Base-by-base conservation (phyloP, 2,797 vertebrate genomes). In the Rhinella marina region DNA sequence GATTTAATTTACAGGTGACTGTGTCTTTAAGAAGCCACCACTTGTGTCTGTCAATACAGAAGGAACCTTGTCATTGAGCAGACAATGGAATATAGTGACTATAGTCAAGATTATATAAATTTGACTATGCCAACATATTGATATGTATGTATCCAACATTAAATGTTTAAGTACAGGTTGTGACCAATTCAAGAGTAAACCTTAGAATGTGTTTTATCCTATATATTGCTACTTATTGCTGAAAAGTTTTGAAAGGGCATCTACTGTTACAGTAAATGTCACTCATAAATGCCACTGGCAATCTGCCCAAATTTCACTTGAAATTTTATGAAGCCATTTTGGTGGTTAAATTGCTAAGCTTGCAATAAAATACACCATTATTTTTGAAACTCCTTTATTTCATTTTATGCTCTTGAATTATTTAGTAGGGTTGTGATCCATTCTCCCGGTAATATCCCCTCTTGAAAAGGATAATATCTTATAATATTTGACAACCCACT, bases 321-420 rank as follows among this genome's bases (percentile, higher is more conserved):
- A 68, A 86, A 89, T 89, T 84, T 89, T 86, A 86, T 89, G 64
- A 84, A 89, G 81, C 85, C 23, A 41, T 64, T 73, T 89, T 56
- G 72, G 27, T 87, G 62, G 85, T 56, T 89, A 87, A 89, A 89
- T 80, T 89, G 88, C 88, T 87, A 86, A 86, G 85, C 85, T 83
- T 84, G 81, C 85, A 84, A 87, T 84, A 89, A 89, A 86, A 84
- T 78, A 86, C 14, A 62, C 66, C 88, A 86, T 89, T 75, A 87
- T 87, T 86, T 89, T 89, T 89, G 16, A 89, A 80, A 89, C 88
- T 86, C 62, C 50, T 89, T 89, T 86, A 85, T 87, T 87, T 89
- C 85, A 86, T 89, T 84, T 86, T 89, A 79, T 86, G 76, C 81
- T 89, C 56, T 89, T 89, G 88, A 89, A 89, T 89, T 86, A 89